Evolutionary conservation across 2,797 vertebrate species (phyloP).

Genomic region (Sebastolobus alascanus): DNA sequence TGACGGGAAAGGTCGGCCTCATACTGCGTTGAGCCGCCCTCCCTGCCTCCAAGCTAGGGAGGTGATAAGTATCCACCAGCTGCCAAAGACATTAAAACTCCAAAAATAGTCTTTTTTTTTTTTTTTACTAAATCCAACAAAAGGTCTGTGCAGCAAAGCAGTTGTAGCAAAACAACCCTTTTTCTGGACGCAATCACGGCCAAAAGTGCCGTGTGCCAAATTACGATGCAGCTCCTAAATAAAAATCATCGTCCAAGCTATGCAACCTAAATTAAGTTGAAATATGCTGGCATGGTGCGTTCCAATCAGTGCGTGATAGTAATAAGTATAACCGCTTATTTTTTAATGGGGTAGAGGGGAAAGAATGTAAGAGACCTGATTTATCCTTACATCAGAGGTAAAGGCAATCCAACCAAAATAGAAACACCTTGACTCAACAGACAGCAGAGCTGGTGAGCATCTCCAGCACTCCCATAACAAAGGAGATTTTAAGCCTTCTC

Average conservation of each 20-base stretch:
- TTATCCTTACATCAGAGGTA: conserved; percentile 60
- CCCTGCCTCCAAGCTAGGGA: conserved; percentile 59
- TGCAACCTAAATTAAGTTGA: conserved; percentile 39
- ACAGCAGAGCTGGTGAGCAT: conserved; percentile 64
- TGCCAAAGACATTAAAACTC: conserved; percentile 71
- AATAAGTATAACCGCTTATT: conserved; percentile 62
- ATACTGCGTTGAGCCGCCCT: conserved; percentile 47
- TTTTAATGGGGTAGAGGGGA: conserved; percentile 46
- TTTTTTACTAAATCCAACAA: conserved; percentile 52
- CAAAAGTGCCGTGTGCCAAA: conserved; percentile 54
- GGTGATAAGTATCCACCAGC: conserved; percentile 68
- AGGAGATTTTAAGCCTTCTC: conserved; percentile 56
- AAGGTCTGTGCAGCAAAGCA: conserved; percentile 48
- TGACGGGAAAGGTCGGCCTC: conserved; percentile 69
- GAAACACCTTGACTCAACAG: conserved; percentile 67
- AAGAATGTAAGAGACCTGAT: conserved; percentile 64
- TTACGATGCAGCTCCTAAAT: conserved; percentile 59
- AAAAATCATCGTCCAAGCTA: conserved; percentile 57
- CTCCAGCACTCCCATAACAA: conserved; percentile 61
- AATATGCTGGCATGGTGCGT: conserved; percentile 45
- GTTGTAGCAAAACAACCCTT: conserved; percentile 53
- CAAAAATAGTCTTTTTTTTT: conserved; percentile 75
- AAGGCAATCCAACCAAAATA: conserved; percentile 64
- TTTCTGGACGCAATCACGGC: conserved; percentile 47
- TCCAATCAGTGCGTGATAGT: conserved; percentile 56